phyloP scores from a whole-genome alignment of 2,113 vertebrate species.

The Isichthys henryi region DNA sequence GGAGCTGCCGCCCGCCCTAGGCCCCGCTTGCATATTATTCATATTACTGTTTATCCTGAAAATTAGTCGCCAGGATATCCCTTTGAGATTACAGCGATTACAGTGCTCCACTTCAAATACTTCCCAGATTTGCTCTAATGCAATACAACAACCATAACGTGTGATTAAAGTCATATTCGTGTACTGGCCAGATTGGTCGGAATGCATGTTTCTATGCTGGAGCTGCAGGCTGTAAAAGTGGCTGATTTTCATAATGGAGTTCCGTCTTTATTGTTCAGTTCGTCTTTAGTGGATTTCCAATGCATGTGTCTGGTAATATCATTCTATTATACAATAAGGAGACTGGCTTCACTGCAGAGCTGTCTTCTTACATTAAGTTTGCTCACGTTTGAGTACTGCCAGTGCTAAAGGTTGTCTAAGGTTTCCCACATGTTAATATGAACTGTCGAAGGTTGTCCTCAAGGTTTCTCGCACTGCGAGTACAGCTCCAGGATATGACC shows the following conservation, averaged over 20 bases:
- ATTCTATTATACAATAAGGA: neutral
- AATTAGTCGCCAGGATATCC: constrained; percentile 67
- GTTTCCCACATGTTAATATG: neutral
- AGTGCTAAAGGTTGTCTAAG: neutral
- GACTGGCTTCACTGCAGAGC: neutral
- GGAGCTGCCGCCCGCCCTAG: constrained; percentile 36
- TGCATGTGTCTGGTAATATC: constrained; percentile 4
- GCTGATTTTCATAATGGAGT: constrained; percentile 31
- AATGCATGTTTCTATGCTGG: constrained; percentile 17
- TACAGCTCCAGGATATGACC: neutral
- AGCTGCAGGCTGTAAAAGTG: constrained; percentile 16
- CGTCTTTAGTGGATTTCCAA: neutral
- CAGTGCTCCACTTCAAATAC: constrained; percentile 54
- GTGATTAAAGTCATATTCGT: constrained; percentile 40
- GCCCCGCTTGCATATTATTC: constrained; percentile 52
- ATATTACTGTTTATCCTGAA: constrained; percentile 61
- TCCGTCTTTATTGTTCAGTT: constrained; percentile 28
- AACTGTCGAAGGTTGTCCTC: constrained; percentile 29
- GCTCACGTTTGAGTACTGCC: neutral
- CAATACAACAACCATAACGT: constrained; percentile 42
- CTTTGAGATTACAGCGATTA: constrained; percentile 61
- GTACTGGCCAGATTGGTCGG: constrained; percentile 34
- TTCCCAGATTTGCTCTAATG: constrained; percentile 51
- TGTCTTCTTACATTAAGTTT: neutral
- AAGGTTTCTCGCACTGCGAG: neutral